A percentile compares a stretch with the other conserved stretches of the same genome.
Evolutionary conservation across 2,888 invertebrate species (phyloP).

Genomic region (Panorpa germanica): DNA sequence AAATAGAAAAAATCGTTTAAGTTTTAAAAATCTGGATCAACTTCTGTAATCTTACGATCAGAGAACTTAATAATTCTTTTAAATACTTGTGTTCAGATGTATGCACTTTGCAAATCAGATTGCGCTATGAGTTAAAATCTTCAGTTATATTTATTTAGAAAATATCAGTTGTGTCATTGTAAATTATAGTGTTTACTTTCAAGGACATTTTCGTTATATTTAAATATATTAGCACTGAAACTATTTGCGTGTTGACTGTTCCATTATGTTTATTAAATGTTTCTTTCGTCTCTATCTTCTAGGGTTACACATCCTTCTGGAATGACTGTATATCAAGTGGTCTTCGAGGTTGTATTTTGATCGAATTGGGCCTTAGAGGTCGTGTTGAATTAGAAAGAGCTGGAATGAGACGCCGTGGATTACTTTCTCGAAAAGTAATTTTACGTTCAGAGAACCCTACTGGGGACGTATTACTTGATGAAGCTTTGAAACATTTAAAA

Average conservation of each 20-base stretch:
- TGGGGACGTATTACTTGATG: slow-evolving; percentile 89
- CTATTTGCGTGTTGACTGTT: too few species aligned
- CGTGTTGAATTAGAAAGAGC: slow-evolving; percentile 92
- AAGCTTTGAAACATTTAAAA: slow-evolving; percentile 93
- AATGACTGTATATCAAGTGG: slow-evolving; percentile 99
- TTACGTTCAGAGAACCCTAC: slow-evolving; percentile 82
- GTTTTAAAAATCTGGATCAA: too few species aligned
- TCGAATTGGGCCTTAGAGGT: slow-evolving; percentile 88
- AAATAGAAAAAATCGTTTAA: too few species aligned
- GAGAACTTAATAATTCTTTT: too few species aligned
- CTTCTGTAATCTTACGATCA: too few species aligned
- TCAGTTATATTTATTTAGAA: slow-evolving; percentile 3
- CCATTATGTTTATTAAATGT: slow-evolving; percentile 5
- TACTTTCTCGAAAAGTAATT: slow-evolving; percentile 64
- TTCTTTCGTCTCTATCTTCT: slow-evolving; percentile 14
- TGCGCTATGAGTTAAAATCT: slow-evolving; percentile 10
- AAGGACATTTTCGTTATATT: not conserved
- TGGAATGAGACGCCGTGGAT: slow-evolving; percentile 86
- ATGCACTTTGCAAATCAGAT: too few species aligned
- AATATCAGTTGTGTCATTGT: not conserved
- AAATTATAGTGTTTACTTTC: not conserved
- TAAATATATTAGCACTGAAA: too few species aligned
- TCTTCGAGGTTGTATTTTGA: slow-evolving; percentile 91
- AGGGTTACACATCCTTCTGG: slow-evolving; percentile 99
- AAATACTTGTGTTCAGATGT: too few species aligned